Base-by-base conservation (phyloP, 2,888 invertebrate genomes). In the Harpalus rufipes region DNA sequence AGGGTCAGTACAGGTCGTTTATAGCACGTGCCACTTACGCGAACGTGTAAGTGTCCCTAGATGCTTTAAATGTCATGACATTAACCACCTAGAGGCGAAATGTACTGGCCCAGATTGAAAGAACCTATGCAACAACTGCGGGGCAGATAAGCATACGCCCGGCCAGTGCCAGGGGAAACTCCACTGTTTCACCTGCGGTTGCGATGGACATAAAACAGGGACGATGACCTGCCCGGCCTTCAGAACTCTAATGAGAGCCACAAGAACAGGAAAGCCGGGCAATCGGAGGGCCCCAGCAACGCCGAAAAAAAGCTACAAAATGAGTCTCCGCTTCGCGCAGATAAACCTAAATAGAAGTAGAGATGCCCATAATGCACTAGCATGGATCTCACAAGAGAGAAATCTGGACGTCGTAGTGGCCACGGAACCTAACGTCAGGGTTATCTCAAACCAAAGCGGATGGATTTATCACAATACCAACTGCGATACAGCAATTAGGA, bases 401-500 rank as follows among this genome's bases (percentile, higher is more conserved):
- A 8, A 16, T 2, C 1, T 41, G 2, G 16, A 72, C 16, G 1
- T 72, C 1, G 16, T 72, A 0, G n/a, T 72, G 8, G 72, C 72
- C 2, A 14, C 41, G 0, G 72, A 72, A n/a, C 18, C 21, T 2
- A 72, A 72, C 41, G 0, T 10, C 1, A 72, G 41, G 0, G 39
- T 72, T 6, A 39, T 39, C 10, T 4, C 7, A 2, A 72, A 14
- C 14, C 8, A 72, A 12, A 41, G 41, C 2, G 16, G 16, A 1
- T 72, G 72, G 72, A 5, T 72, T 14, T n/a, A 44, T 14, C 6
- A n/a, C 2, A 14, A 4, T 1, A 7, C 0, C 2, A 39, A 4
- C n/a, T 72, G 72, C 16, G 72, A 39, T 14, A 16, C 72, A 72
- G 72, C 6, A 41, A 41, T 72, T 14, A 25, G 18, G 3, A 65